phyloP scores from a whole-genome alignment of 2,797 vertebrate genomes.

The Anabas testudineus region DNA sequence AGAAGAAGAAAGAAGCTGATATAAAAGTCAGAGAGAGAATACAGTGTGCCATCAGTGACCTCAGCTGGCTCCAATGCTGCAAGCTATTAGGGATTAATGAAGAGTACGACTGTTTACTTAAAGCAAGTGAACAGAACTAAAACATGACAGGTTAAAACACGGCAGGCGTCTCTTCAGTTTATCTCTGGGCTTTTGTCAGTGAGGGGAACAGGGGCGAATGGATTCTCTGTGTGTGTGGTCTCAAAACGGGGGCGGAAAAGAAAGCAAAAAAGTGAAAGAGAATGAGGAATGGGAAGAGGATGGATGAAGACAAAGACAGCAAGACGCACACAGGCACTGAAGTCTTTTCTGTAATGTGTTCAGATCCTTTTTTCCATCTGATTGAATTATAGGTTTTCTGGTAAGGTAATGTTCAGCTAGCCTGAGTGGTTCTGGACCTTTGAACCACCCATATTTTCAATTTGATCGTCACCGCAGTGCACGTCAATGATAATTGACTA shows the following conservation, averaged over 20 bases:
- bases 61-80: constrained; percentile 26
- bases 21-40: constrained; percentile 9
- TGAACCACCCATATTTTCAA: neutral
- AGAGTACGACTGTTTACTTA: constrained; percentile 69
- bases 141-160: constrained; percentile 73
- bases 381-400: neutral
- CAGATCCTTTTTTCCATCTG: neutral
- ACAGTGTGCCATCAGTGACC: constrained; percentile 34
- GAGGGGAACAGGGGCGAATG: constrained; percentile 28
- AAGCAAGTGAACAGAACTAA: constrained; percentile 59
- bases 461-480: too few relatives aligned
- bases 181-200: constrained; percentile 67
- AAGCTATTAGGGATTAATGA: constrained; percentile 64
- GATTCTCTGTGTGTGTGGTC: constrained; percentile 51
- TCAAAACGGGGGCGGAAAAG: constrained; percentile 11
- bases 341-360: neutral
- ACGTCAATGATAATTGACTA: neutral
- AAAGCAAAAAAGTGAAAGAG: constrained; percentile 7
- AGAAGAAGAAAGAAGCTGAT: constrained; percentile 11
- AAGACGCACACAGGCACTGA: neutral
- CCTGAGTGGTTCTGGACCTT: neutral
- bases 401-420: neutral
- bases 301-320: constrained; percentile 27
- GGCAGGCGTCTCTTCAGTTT: constrained; percentile 56
- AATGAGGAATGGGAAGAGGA: constrained; percentile 22